Percentiles rank a stretch among this genome's conserved stretches.
These are phyloP conservation scores for Gnathonemus echidnorhynchus DNA, from an alignment of 2,113 vertebrate species.

Conservation along the genomic window DNA sequence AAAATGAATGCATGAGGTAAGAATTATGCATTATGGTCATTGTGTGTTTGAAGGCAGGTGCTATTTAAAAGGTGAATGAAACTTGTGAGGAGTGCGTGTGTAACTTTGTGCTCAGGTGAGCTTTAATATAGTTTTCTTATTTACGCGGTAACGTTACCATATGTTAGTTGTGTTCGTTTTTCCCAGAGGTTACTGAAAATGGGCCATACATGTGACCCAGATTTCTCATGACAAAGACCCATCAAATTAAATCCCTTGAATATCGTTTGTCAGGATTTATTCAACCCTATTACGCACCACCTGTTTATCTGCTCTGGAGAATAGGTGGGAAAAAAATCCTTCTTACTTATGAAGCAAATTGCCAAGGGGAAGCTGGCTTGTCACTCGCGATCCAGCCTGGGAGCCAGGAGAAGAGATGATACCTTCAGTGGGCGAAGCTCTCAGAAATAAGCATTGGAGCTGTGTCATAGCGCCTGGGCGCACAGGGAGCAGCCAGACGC, in stretches of 20 bases:
- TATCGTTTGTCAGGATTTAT: conserved; percentile 30
- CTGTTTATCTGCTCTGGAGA: conserved; percentile 29
- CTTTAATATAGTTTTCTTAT: neutral
- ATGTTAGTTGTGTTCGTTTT: conserved; percentile 9
- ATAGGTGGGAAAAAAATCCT: conserved; percentile 22
- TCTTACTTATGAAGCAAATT: conserved; percentile 26
- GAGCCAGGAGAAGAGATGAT: conserved; percentile 28
- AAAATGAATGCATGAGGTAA: neutral
- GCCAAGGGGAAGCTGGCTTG: conserved; percentile 34
- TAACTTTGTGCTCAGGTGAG: conserved; percentile 3
- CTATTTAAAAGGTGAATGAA: neutral
- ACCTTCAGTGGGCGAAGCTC: conserved; percentile 32
- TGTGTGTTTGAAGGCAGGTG: neutral
- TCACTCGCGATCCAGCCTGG: conserved; percentile 37
- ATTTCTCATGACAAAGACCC: conserved; percentile 23
- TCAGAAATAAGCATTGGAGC: conserved; percentile 42
- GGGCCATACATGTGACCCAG: conserved; percentile 23
- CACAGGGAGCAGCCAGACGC: conserved; percentile 38
- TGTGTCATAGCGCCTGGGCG: conserved; percentile 40
- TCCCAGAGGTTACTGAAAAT: conserved; percentile 7
- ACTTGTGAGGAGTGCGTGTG: neutral
- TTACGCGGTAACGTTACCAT: neutral
- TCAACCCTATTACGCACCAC: conserved; percentile 28
- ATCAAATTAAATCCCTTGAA: conserved; percentile 24
- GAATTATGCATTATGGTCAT: neutral